phyloP scores from a whole-genome alignment of 2,888 invertebrate species.

The Parnassius apollo region DNA sequence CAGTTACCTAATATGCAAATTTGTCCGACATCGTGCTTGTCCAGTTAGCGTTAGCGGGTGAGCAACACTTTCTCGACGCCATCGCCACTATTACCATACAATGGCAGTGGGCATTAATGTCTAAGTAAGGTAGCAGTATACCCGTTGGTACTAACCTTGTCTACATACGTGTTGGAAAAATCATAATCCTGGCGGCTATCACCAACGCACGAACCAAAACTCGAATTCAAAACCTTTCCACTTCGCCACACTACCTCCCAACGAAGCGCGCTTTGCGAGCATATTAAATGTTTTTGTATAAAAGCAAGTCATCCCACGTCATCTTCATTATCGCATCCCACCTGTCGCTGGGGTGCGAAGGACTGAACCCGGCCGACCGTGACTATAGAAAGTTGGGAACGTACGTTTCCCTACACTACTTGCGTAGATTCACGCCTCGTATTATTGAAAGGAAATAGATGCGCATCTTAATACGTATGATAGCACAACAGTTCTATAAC shows the following conservation, averaged over 20 bases:
- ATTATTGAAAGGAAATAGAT: slow-evolving; percentile 54
- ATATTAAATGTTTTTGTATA: slow-evolving; percentile 1
- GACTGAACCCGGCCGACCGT: slow-evolving; percentile 48
- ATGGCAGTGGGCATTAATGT: slow-evolving; percentile 61
- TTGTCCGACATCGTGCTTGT: slow-evolving; percentile 58
- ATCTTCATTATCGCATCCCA: slow-evolving; percentile 33
- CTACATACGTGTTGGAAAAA: slow-evolving; percentile 7
- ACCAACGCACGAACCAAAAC: slow-evolving; percentile 7
- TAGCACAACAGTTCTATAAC: slow-evolving; percentile 33
- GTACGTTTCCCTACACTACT: slow-evolving; percentile 44
- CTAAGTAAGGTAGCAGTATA: slow-evolving; percentile 34
- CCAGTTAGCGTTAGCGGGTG: slow-evolving; percentile 64
- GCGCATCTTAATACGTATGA: slow-evolving; percentile 41
- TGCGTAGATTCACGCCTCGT: slow-evolving; percentile 51
- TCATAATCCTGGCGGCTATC: slow-evolving; percentile 7
- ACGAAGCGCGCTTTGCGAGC: not conserved
- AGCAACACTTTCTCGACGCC: slow-evolving; percentile 62
- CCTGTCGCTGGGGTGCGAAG: slow-evolving; percentile 46
- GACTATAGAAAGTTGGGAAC: slow-evolving; percentile 56
- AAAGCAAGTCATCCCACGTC: slow-evolving; percentile 15
- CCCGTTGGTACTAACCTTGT: slow-evolving; percentile 9
- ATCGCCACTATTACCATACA: slow-evolving; percentile 62
- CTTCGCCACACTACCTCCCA: not conserved
- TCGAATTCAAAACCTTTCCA: not conserved
- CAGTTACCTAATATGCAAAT: slow-evolving; percentile 68